phyloP scores from a whole-genome alignment of 2,797 vertebrate species.

The Sebastes matsubarae region DNA sequence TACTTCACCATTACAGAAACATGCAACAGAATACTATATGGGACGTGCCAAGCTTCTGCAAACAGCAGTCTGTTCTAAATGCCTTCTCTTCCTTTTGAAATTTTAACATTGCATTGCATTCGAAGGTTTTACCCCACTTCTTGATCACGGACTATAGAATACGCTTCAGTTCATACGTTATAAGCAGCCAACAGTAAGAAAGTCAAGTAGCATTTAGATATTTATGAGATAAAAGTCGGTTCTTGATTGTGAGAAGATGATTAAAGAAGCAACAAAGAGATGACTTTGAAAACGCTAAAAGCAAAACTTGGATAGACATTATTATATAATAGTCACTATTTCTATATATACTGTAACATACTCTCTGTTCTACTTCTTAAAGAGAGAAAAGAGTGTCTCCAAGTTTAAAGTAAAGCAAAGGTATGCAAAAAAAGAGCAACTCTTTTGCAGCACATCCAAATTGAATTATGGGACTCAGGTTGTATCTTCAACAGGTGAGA shows the following conservation, averaged over 20 bases:
- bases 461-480: conserved; percentile 36
- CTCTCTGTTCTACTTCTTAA: conserved; percentile 2
- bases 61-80: background rate
- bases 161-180: background rate
- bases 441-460: conserved; percentile 14
- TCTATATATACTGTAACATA: background rate
- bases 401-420: conserved; percentile 14
- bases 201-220: background rate
- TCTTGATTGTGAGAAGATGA: background rate
- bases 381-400: background rate
- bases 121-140: background rate
- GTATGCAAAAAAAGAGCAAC: background rate
- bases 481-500: conserved; percentile 38
- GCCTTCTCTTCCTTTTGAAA: background rate
- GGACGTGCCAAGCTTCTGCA: background rate
- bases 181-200: background rate
- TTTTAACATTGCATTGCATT: background rate
- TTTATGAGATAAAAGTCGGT: background rate
- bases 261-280: background rate
- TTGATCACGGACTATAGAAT: background rate
- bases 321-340: conserved; percentile 2
- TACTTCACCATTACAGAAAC: background rate
- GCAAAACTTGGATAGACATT: background rate
- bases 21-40: background rate
- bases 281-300: background rate